Percentiles rank a stretch among this genome's conserved stretches.
Conservation (phyloP, 2,797 vertebrate genomes). For the Siniperca obscura region DNA sequence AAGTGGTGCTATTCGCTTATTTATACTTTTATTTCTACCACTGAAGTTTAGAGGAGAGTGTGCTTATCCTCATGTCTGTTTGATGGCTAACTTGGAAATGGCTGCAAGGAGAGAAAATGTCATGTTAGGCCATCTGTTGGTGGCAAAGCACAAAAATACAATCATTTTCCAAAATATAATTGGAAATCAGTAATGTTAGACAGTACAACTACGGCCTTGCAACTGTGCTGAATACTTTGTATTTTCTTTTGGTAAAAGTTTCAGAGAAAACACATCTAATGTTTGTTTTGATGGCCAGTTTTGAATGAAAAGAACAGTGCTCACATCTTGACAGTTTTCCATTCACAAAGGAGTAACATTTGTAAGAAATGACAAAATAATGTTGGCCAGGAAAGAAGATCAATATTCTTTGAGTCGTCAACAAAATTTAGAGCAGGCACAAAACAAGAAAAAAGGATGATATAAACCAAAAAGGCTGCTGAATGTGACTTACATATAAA, state of each 20-base stretch:
- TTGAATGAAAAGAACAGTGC: neutral
- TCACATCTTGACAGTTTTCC: neutral
- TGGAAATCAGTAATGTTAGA: neutral
- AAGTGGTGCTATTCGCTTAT: neutral
- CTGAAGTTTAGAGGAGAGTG: neutral
- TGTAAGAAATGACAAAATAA: conserved; percentile 2
- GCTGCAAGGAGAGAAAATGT: neutral
- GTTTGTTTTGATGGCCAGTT: neutral
- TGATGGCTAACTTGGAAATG: neutral
- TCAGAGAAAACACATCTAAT: neutral
- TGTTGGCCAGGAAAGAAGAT: neutral
- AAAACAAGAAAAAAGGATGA: neutral
- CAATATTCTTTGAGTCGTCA: neutral
- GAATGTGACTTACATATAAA: neutral
- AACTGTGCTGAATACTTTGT: neutral
- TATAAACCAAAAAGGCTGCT: neutral
- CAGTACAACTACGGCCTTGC: neutral
- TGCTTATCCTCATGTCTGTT: neutral
- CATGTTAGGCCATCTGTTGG: neutral
- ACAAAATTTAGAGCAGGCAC: neutral
- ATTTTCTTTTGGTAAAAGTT: conserved; percentile 3
- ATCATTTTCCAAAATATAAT: too few species aligned
- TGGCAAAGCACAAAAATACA: neutral
- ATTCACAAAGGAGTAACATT: neutral
- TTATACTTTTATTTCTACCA: neutral